Base-by-base conservation (phyloP, 2,113 vertebrate species). In the Hydrolagus affinis region DNA sequence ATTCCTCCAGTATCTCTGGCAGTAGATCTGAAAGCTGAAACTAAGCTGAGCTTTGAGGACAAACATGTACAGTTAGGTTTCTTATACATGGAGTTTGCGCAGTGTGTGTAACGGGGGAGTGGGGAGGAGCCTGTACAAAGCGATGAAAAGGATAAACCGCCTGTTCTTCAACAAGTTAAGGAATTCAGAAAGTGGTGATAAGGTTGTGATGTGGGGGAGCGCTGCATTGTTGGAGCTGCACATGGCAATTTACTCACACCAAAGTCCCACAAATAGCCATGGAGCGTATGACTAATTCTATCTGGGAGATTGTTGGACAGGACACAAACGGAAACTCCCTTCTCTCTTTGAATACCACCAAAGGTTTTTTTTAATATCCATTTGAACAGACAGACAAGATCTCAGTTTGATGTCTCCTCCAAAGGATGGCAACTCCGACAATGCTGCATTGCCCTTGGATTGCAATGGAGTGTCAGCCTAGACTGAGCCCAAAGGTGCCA, bases 1-100 rank as follows among this genome's bases (percentile, higher is more conserved):
- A 83, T 83, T 83, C 78, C 62, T 66, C 23, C 62, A 68, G 62
- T 66, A 66, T 83, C 62, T 68, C 60, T 83, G 78, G 62, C 78
- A 64, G 19, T 32, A 83, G 25, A 66, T 66, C 62, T 83, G 32
- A 83, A 83, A 19, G 17, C 17, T 83, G 62, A 83, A 66, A 83
- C 8, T 30, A 83, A 83, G 32, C 60, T 64, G 56, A 59, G 62
- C 32, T 68, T 83, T 8, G 1, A 66, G 60, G 14, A 30, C 44
- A 83, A 83, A 19, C 66, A 83, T 83, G 78, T 83, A 11, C 17
- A 30, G 25, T 17, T 66, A 21, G 25, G 25, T 17, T n/a, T 83
- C 7, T 66, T n/a, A n/a, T n/a, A n/a, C 21, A 62, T 30, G 14
- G 60, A 17, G 30, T 64, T 60, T 83, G 28, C 19, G 78, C 23